Base-by-base conservation (phyloP, 2,113 vertebrate species). In the Ptilorrhoa leucosticta region DNA sequence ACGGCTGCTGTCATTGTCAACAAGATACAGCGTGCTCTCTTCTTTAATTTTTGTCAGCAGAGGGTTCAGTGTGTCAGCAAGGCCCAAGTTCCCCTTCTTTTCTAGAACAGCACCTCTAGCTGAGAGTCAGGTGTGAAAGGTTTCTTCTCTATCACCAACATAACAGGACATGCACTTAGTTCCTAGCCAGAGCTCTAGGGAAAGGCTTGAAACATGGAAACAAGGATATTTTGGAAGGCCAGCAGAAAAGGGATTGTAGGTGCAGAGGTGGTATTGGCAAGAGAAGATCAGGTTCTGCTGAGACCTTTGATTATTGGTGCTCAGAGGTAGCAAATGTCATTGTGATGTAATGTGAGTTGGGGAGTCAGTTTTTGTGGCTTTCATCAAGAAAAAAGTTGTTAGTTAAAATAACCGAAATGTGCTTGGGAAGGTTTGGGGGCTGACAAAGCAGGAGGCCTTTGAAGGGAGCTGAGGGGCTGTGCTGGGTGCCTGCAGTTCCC, bases 1-100 rank as follows among this genome's bases (percentile, higher is more conserved):
- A 58, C 60, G 97, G 92, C 98, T 97, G 98, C 97, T 98, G 98
- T 98, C 97, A 95, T 96, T 98, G 98, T 98, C 98, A 98, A 97
- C 98, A 98, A 98, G 97, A 97, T 96, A 71, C 97, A 97, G 96
- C 95, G 50, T 93, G 89, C 75, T 94, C 94, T 48, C 97, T 95
- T 94, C 91, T 81, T 91, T 78, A 68, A 54, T 92, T 96, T 83
- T 60, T 96, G 94, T 87, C 86, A 95, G 87, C 96, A 92, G 94
- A 93, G 95, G 95, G 88, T 58, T 86, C 75, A 65, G 77, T 63
- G 37, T 75, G 75, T 90, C 85, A 2, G 47, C 83, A 85, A 94
- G 93, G 87, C 94, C 94, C 57, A 54, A 44, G 87, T 88, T 88
- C 56, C 89, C 75, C 51, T 75, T 77, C 87, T 37, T 87, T 48